A percentile compares a stretch with the other conserved stretches of the same genome.
phyloP scores from a whole-genome alignment of 2,888 invertebrate genomes.

The Digitonthophagus gazella region DNA sequence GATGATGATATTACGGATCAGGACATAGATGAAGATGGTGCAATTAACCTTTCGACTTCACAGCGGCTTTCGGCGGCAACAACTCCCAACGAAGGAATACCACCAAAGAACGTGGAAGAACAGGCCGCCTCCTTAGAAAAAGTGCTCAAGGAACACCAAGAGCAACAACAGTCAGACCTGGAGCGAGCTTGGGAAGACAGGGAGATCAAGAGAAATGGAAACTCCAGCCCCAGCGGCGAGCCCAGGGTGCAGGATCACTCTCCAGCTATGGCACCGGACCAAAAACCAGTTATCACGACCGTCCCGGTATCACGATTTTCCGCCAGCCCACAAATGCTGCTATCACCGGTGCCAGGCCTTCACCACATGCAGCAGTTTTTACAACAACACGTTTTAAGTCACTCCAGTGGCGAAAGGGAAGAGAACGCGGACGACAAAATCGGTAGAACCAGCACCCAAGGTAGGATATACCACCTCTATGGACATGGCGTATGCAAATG shows the following conservation, averaged over 20 bases:
- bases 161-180: conserved; percentile 53
- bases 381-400: conserved; percentile 74
- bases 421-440: conserved; percentile 55
- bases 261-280: conserved; percentile 44
- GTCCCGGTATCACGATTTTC: conserved; percentile 48
- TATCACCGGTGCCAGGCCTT: conserved; percentile 60
- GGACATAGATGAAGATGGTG: too few species aligned
- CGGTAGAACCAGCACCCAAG: conserved; percentile 54
- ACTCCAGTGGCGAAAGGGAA: conserved; percentile 48
- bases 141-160: conserved; percentile 60
- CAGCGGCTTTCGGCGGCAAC: too few species aligned
- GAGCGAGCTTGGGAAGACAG: conserved; percentile 54
- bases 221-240: conserved; percentile 47
- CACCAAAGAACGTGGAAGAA: too few species aligned
- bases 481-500: conserved; percentile 96
- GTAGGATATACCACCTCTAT: conserved; percentile 75
- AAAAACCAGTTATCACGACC: conserved; percentile 47
- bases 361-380: conserved; percentile 74
- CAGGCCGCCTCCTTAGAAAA: conserved; percentile 60
- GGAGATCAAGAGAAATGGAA: conserved; percentile 46
- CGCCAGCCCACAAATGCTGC: conserved; percentile 53
- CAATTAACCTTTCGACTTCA: too few species aligned
- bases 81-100: too few species aligned
- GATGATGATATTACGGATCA: too few species aligned
- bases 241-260: conserved; percentile 48